Base-by-base conservation (phyloP, 2,888 invertebrate genomes). In the Criorhina ranunculi region DNA sequence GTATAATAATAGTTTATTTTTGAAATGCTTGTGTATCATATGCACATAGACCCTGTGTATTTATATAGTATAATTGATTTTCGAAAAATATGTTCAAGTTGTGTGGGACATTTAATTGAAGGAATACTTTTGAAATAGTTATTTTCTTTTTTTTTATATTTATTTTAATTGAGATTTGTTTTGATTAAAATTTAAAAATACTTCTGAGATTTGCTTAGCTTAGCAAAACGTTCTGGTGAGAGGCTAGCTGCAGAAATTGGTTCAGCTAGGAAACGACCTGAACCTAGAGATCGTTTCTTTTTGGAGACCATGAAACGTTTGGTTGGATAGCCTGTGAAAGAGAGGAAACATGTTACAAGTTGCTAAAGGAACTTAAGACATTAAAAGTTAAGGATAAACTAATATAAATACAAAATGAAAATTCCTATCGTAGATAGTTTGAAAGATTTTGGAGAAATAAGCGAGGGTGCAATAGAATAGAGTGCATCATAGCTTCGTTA, bases 281-380 rank as follows among this genome's bases (percentile, higher is more conserved):
- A 66, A 57, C 87, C 89, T 9, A 91, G 85, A 9, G 92, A 91
- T 35, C 91, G 89, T 86, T 91, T 91, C 89, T 91, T 91, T 83
- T 91, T 92, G 78, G 91, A 87, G 40, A 92, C 90, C 92, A 91
- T 92, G 60, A 89, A 92, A 15, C 92, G 90, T 86, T 92, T 91
- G 7, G 89, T 87, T 46, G 88, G 89, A 69, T 88, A 90, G 60
- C 89, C 91, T 90, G 60, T 0, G 66, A 80, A 46, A 51, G 12
- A 73, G 53, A 57, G 53, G 46, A 53, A 60, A 60, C n/a, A 40
- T 37, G 37, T 44, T 57, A 2, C 15, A 31, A 19, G 40, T 37
- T 60, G 3, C 11, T 51, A 17, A 9, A 15, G 11, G 0, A 6
- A 19, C 31, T 2, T n/a, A 59, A 31, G 29, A 33, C 35, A 53